Evolutionary conservation across 2,797 vertebrate genomes (phyloP).

Genomic region (Alcedo atthis): DNA sequence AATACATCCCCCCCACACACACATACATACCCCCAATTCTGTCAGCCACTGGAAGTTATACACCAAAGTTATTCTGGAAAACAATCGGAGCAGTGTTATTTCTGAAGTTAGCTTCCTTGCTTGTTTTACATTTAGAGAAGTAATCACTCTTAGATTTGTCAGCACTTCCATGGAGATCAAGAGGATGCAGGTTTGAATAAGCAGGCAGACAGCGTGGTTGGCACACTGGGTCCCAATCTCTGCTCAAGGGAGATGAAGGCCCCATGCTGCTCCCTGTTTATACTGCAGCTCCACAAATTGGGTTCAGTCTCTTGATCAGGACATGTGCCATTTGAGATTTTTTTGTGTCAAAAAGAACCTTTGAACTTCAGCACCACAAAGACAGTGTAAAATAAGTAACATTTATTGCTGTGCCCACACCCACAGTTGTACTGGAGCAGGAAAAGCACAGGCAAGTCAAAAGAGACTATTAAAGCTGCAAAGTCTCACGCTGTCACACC

Average conservation of each 20-base stretch:
- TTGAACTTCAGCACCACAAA: background rate
- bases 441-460: background rate
- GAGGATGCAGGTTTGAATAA: background rate
- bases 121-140: background rate
- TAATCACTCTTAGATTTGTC: background rate
- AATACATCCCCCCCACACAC: background rate
- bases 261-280: background rate
- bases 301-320: background rate
- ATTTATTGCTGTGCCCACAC: background rate
- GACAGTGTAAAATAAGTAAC: background rate
- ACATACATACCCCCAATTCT: background rate
- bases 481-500: accelerated
- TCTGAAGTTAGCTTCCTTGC: background rate
- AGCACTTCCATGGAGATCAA: constrained; percentile 1
- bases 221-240: background rate
- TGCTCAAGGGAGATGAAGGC: background rate
- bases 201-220: background rate
- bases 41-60: background rate
- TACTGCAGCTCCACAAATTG: accelerated
- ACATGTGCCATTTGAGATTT: background rate
- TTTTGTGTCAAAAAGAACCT: background rate
- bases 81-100: background rate
- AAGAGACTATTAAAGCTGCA: background rate
- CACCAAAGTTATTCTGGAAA: constrained; percentile 14
- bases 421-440: background rate